Base-by-base conservation (phyloP, 2,888 invertebrate genomes). In the Unio delphinus region DNA sequence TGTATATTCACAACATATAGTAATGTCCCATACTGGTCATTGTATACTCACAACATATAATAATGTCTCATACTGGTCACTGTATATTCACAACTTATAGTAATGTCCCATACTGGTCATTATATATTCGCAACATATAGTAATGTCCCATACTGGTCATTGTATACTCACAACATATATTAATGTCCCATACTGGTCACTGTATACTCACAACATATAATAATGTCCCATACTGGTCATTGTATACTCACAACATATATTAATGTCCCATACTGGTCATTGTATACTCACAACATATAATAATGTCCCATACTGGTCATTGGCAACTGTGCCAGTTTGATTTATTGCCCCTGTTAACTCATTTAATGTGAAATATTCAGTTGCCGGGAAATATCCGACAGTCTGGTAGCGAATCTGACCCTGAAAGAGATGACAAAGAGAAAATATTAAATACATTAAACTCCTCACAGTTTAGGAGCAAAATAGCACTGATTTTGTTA, bases 371-470 rank as follows among this genome's bases (percentile, higher is more conserved):
- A 84, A 84, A 66, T 82, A 81, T 11, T 78, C 76, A 11, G 81
- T 81, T 4, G 79, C 82, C 18, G 83, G 84, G 77, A 80, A 82
- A 67, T 78, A 81, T 15, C 84, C 83, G 2, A 80, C 70, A n/a
- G 78, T 67, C 23, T 72, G 57, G 63, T 84, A 84, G 3, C 74
- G 74, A 30, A 83, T 79, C 7, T 62, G 20, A 34, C 80, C 81
- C 83, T 83, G 75, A 18, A 70, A 77, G 67, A 56, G 45, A 54
- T 30, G 55, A 74, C 20, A 64, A 28, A 61, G 20, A 5, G 26
- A 63, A 11, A 61, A 64, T 18, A 58, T 55, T 54, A 8, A 18
- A 60, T 18, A 34, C 58, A 11, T 30, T n/a, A 58, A 68, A 15
- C 45, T 45, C 45, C 0, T 45, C 0, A 15, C 11, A 11, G 2